Percentiles rank a stretch among this genome's conserved stretches.
Conservation (phyloP, 1,140 invertebrate genomes). For the Sitophilus oryzae region DNA sequence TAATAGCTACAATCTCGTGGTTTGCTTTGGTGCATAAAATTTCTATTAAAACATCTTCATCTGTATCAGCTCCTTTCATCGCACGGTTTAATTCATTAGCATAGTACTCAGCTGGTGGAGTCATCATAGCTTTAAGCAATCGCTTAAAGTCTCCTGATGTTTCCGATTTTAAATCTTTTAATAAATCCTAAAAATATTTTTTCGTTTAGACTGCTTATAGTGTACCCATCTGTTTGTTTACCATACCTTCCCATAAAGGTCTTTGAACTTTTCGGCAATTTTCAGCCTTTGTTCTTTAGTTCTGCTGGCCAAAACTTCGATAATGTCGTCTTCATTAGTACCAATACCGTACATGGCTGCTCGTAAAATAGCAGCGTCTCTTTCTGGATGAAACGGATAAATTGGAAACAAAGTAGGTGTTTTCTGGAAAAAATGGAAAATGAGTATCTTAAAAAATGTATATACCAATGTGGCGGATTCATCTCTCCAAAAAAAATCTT, state of each 20-base stretch:
- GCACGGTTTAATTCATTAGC: background rate
- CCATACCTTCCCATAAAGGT: background rate
- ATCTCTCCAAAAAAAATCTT: no score
- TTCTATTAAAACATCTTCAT: background rate
- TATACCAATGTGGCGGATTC: no score
- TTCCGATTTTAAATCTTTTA: background rate
- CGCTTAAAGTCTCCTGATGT: background rate
- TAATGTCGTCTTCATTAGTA: background rate
- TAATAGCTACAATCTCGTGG: background rate
- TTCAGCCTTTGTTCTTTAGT: background rate
- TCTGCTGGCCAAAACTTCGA: background rate
- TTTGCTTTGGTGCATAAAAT: background rate
- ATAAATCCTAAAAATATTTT: background rate
- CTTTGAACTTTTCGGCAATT: background rate
- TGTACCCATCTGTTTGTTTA: background rate
- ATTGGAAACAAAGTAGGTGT: background rate
- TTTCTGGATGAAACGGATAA: background rate
- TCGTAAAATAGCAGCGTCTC: background rate
- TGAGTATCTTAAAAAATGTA: no score
- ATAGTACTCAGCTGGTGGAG: background rate
- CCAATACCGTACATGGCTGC: background rate
- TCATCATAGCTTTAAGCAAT: background rate
- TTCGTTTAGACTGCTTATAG: no score
- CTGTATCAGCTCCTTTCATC: background rate
- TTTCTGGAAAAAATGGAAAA: background rate